phyloP scores from a whole-genome alignment of 2,797 vertebrate genomes.

The Phalloptychus januarius region DNA sequence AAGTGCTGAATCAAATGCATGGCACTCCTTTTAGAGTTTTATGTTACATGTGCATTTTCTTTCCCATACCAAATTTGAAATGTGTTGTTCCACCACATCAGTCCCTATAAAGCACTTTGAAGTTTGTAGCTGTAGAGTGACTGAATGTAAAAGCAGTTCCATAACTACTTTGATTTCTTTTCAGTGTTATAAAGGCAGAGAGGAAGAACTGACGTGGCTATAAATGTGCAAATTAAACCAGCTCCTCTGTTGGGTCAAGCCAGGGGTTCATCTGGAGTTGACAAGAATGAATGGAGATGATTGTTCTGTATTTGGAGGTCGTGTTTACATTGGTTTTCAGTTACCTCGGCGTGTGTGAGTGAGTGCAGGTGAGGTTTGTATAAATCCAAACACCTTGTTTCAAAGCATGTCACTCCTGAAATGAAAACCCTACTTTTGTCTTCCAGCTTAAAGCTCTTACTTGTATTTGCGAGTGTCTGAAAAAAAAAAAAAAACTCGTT shows the following conservation, averaged over 20 bases:
- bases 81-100: background rate
- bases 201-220: constrained; percentile 8
- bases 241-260: constrained; percentile 31
- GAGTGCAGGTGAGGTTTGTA: constrained; percentile 8
- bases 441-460: constrained; percentile 7
- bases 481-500: background rate
- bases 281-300: constrained; percentile 45
- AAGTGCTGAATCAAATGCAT: background rate
- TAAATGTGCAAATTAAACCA: constrained; percentile 22
- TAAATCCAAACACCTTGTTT: constrained; percentile 17
- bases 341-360: constrained; percentile 1
- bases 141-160: background rate
- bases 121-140: background rate
- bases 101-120: background rate
- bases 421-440: constrained; percentile 2
- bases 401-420: background rate
- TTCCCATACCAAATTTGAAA: background rate
- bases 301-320: constrained; percentile 36
- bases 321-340: constrained; percentile 35
- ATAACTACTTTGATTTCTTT: background rate
- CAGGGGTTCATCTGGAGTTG: constrained; percentile 39
- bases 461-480: background rate
- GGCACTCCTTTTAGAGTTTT: background rate
- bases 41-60: background rate
- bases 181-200: background rate